Evolutionary conservation across 2,113 vertebrate genomes (phyloP), one percentile per base, ranked within the genome.

Genomic region (Toxotes jaculatrix): DNA sequence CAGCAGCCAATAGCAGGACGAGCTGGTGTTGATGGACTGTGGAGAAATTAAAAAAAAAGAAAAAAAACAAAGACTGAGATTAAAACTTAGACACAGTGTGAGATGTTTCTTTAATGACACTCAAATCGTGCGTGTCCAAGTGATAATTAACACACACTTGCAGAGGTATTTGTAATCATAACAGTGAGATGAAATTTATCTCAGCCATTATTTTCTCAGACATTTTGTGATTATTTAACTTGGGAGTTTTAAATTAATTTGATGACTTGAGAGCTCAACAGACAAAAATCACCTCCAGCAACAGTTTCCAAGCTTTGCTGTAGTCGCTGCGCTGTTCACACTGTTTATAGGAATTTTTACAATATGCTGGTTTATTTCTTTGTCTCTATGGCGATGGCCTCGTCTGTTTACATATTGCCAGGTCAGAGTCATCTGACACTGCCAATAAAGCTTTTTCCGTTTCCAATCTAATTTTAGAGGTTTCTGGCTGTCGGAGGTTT

Each of bases 1-100:
- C 94, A 43, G 95, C 95, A 0, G 96, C 94, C 85, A 97, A 93
- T 71, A 98, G 93, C 92, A 98, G 89, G 80, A 96, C 73, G 63
- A 97, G 92, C 90, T 87, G 91, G 74, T 81, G 80, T 34, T 85
- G 92, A 88, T 59, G 68, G 27, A 90, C 95, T 95, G 89, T 53
- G 57, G 53, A 82, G 56, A 84, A 71, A 81, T 40, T 0, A 19
- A 59, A 71, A 53, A 9, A 72, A 4, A 40, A 43, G 1, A 27
- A 27, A 56, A 66, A 19, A 10, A 59, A n/a, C n/a, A 43, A 72
- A 27, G 14, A 36, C 13, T 7, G 3, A 32, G 70, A 89, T 86
- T 86, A 74, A 71, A 73, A 49, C 17, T 53, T 27, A 21, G 16
- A 47, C 45, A 16, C 38, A 17, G 45, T 36, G 49, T 43, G 42